These are phyloP conservation scores for Anthopleura xanthogrammica DNA, from an alignment of 92 coral and sea anemone species.

Conservation along the genomic window DNA sequence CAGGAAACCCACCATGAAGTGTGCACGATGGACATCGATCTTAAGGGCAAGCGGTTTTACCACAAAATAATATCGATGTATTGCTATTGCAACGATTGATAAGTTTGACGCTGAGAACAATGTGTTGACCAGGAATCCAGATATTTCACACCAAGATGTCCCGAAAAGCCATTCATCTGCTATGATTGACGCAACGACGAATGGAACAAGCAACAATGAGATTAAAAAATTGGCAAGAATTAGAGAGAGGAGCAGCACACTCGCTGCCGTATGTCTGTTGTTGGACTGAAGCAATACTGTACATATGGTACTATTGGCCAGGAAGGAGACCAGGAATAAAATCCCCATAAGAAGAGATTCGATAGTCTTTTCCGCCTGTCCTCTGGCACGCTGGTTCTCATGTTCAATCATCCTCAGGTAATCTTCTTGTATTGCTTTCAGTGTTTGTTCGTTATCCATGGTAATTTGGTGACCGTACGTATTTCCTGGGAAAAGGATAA, in stretches of 20 bases:
- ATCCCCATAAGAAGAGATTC: slow-evolving; percentile 56
- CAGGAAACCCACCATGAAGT: slow-evolving; percentile 68
- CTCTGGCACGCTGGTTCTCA: slow-evolving; percentile 1
- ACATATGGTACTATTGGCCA: slow-evolving; percentile 68
- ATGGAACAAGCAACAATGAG: slow-evolving; percentile 62
- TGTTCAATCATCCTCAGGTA: slow-evolving; percentile 3
- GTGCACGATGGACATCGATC: slow-evolving; percentile 66
- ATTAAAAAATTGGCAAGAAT: slow-evolving; percentile 60
- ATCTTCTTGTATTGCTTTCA: neutral
- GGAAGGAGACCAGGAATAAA: slow-evolving; percentile 61
- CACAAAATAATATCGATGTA: slow-evolving; percentile 86
- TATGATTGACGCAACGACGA: slow-evolving; percentile 58
- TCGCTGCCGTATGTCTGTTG: slow-evolving; percentile 66
- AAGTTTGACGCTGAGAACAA: slow-evolving; percentile 76
- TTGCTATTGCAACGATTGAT: slow-evolving; percentile 69
- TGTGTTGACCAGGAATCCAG: slow-evolving; percentile 64
- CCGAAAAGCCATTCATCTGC: slow-evolving; percentile 87
- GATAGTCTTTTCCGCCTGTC: slow-evolving; percentile 41
- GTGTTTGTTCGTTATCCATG: slow-evolving; percentile 20
- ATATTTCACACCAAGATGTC: slow-evolving; percentile 58
- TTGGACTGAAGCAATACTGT: slow-evolving; percentile 52
- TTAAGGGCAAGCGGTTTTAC: slow-evolving; percentile 79
- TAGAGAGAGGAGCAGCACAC: slow-evolving; percentile 59
- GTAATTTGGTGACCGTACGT: neutral
- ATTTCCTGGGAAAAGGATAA: neutral